Evolutionary conservation across 1,140 invertebrate genomes (phyloP).

Genomic region (Tetragonula clypearis): DNA sequence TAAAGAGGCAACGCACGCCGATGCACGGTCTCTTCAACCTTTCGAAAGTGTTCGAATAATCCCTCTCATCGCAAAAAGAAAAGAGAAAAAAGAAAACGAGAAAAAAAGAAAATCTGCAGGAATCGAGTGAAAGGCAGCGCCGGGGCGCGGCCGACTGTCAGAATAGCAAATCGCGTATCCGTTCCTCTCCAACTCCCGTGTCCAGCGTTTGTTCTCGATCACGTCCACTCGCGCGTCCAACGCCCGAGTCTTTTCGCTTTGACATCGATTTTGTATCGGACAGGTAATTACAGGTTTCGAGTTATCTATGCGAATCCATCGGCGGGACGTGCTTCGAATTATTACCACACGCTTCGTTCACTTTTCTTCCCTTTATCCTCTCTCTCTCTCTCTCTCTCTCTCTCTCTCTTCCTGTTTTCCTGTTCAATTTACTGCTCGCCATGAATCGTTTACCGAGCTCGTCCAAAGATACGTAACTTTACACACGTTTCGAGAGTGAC

Average conservation of each 20-base stretch:
- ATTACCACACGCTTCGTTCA: constrained; percentile 50
- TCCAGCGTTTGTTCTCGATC: constrained; percentile 56
- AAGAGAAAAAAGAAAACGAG: no score
- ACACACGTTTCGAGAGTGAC: neutral
- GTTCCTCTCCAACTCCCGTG: neutral
- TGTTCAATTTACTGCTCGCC: neutral
- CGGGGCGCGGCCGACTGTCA: constrained; percentile 32
- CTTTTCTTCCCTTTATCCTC: neutral
- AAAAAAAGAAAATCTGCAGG: constrained; percentile 53
- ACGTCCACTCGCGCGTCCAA: constrained; percentile 38
- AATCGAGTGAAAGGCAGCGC: constrained; percentile 37
- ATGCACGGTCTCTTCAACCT: neutral
- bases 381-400: neutral
- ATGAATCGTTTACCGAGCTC: neutral
- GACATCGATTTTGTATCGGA: constrained; percentile 72
- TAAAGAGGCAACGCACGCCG: constrained; percentile 16
- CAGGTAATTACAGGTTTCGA: constrained; percentile 71
- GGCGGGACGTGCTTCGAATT: constrained; percentile 62
- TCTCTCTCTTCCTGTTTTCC: neutral
- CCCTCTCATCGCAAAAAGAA: neutral
- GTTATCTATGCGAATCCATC: constrained; percentile 64
- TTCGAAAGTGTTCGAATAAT: constrained; percentile 36
- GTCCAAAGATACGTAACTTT: neutral
- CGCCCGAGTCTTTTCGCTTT: constrained; percentile 58
- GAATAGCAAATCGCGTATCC: constrained; percentile 63